Base-by-base conservation (phyloP, 2,888 invertebrate species). In the Sinopyrophorus schimmeli region DNA sequence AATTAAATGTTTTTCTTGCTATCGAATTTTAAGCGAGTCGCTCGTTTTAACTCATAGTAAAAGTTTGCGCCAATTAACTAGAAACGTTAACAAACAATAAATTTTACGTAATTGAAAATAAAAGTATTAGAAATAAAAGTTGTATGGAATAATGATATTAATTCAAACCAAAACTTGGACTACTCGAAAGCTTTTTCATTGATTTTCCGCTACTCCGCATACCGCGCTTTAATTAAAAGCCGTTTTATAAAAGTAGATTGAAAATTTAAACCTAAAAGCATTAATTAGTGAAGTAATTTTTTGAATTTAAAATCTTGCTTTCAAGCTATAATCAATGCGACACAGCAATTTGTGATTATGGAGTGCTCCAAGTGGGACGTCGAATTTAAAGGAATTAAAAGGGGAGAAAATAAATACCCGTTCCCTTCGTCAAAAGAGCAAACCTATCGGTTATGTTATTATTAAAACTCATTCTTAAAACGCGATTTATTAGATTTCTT, bases 241-340 rank as follows among this genome's bases (percentile, higher is more conserved):
- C 28, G 35, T 34, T 34, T 34, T 43, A 34, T 20, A 27, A 43
- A 43, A 43, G 17, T 16, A 34, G 35, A 35, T 27, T 43, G 43
- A 35, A 43, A 43, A 43, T 34, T 34, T 32, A 18, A 43, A 32
- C 34, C 24, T 14, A 43, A 43, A 35, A 43, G 43, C 43, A 43
- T 27, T 43, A 43, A 43, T 43, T 43, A 35, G 27, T 10, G 20
- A 17, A 43, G 26, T 43, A 34, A 34, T 43, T 43, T 43, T 43
- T 43, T 43, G 18, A 43, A 26, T 34, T 34, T 14, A 20, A 28
- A 34, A 42, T 12, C 42, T 26, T 27, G 14, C 34, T 16, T 39
- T 28, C 10, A 11, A 26, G n/a, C 26, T 23, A 27, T 35, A 35
- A 35, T 35, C 34, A 20, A 43, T 35, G 11, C 26, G 35, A 27